These are phyloP conservation scores for Temnopleurus reevesii DNA, from an alignment of 53 echinoderm and acorn worm genomes.

Conservation along the genomic window DNA sequence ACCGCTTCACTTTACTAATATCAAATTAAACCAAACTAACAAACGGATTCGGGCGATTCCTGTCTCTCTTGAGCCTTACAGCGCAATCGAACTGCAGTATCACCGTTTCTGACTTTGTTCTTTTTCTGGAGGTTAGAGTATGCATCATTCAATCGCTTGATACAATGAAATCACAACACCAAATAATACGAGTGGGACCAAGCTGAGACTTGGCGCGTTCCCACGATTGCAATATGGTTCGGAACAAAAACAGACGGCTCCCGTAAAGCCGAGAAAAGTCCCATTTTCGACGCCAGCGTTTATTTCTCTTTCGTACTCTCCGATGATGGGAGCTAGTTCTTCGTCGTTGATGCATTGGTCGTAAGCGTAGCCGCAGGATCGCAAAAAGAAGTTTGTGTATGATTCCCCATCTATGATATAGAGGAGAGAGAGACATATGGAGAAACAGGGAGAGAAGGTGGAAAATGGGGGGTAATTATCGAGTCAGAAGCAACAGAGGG, in stretches of 20 bases:
- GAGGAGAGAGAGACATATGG: neutral
- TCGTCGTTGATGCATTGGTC: neutral
- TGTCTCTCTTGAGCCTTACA: no score
- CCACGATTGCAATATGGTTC: slow-evolving; percentile 8
- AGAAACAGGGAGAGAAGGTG: neutral
- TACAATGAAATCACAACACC: neutral
- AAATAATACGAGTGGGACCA: neutral
- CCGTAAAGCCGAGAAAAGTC: slow-evolving; percentile 25
- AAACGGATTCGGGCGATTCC: no score
- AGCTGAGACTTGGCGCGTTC: neutral
- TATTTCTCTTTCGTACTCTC: neutral
- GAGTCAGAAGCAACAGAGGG: no score
- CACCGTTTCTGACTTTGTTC: no score
- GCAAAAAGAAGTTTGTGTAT: neutral
- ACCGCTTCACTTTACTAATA: no score
- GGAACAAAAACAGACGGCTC: slow-evolving; percentile 4
- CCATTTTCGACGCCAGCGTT: neutral
- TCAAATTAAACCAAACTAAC: no score
- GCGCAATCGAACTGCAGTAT: no score
- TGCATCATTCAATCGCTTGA: neutral
- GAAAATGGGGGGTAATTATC: neutral
- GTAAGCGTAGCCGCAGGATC: slow-evolving; percentile 29
- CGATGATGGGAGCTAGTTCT: neutral
- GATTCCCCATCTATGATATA: neutral
- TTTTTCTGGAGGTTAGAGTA: no score